phyloP scores from a whole-genome alignment of 2,113 vertebrate species.

The Tupaia tana region DNA sequence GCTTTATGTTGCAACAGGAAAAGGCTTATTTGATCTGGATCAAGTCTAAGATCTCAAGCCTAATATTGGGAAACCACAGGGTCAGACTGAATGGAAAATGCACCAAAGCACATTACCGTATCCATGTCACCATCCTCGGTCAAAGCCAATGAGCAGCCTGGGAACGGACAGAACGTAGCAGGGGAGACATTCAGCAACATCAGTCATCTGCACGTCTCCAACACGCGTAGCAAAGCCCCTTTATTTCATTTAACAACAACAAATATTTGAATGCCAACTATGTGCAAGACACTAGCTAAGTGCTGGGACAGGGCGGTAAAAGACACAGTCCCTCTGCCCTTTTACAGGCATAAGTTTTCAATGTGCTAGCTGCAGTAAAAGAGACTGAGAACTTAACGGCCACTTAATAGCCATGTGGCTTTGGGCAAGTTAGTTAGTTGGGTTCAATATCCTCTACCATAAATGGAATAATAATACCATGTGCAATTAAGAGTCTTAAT shows the following conservation, averaged over 20 bases:
- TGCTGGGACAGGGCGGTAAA: neutral
- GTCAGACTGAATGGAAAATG: slow-evolving; percentile 56
- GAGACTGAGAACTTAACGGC: neutral
- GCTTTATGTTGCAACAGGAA: neutral
- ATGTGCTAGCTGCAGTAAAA: neutral
- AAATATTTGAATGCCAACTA: slow-evolving; percentile 58
- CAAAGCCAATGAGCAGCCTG: slow-evolving; percentile 63
- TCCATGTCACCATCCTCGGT: slow-evolving; percentile 39
- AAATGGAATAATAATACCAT: slow-evolving; percentile 3
- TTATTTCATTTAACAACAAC: slow-evolving; percentile 61
- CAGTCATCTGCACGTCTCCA: slow-evolving; percentile 49
- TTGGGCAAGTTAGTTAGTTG: neutral
- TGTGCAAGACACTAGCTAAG: slow-evolving; percentile 19
- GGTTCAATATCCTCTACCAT: neutral
- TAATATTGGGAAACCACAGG: slow-evolving; percentile 28
- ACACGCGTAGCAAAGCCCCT: slow-evolving; percentile 4
- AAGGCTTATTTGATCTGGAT: slow-evolving; percentile 12
- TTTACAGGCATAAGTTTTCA: neutral
- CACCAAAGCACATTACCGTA: slow-evolving; percentile 55
- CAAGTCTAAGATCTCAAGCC: slow-evolving; percentile 33
- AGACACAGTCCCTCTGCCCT: neutral
- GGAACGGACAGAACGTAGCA: neutral
- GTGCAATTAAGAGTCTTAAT: slow-evolving; percentile 1
- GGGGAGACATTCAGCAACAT: slow-evolving; percentile 37
- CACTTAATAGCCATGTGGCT: slow-evolving; percentile 10